Base-by-base conservation (phyloP, 2,113 vertebrate species). In the Shinisaurus crocodilurus region DNA sequence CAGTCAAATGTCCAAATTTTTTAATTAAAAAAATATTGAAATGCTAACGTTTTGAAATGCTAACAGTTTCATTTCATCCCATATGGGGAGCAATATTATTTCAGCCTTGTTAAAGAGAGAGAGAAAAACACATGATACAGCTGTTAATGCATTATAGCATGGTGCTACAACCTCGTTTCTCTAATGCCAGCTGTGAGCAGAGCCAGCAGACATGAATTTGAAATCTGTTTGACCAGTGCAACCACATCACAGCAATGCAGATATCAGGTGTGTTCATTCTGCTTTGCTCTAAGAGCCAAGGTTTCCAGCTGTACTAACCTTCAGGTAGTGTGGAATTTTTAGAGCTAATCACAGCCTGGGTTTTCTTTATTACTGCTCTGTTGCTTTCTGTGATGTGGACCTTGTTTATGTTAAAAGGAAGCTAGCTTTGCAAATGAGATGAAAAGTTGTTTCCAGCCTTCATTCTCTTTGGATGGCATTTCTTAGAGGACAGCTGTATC, bases 171-270 rank as follows among this genome's bases (percentile, higher is more conserved):
- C 57, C 48, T 88, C 76, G 5, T 60, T 77, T 40, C 79, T 57
- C 15, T 72, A 85, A 67, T 89, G 86, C 6, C 89, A 50, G n/a
- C 88, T 70, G 16, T 74, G 90, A 57, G 37, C 15, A 0, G 2
- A 94, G 82, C 60, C 72, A 65, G 75, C 54, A 87, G 82, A 84
- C 9, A 25, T 63, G 23, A 87, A 45, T 43, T 79, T 76, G 77
- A 88, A 34, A 86, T 85, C 93, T 92, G 29, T 77, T 89, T 91
- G 94, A 69, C 87, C 82, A 50, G 29, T 69, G 85, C 88, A 94
- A 92, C 88, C 50, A 25, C 69, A 57, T 43, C 60, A 87, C 50
- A 65, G 89, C 87, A 93, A 93, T 84, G 27, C n/a, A 91, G 65
- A 48, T 82, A 85, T 50, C 90, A 90, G 60, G 85, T 77, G 63